phyloP scores from a whole-genome alignment of 2,113 vertebrate species.

The Cyanoliseus patagonus region DNA sequence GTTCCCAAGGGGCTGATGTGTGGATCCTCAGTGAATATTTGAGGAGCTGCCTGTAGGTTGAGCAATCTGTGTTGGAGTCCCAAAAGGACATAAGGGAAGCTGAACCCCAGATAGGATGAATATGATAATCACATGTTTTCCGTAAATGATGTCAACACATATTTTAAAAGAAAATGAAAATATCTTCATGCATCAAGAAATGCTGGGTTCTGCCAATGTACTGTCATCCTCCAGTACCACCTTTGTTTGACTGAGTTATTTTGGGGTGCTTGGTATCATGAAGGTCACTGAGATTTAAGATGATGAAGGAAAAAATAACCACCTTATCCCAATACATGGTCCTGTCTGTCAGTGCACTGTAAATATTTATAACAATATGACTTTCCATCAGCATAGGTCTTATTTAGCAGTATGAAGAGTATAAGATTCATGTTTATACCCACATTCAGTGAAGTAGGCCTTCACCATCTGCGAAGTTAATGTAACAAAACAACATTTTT shows the following conservation, averaged over 20 bases:
- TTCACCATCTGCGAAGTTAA: constrained; percentile 43
- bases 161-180: not conserved
- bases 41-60: not conserved
- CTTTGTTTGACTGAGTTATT: not conserved
- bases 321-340: not conserved
- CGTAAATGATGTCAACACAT: not conserved
- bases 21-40: not conserved
- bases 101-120: not conserved
- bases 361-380: not conserved
- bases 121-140: not conserved
- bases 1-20: not conserved
- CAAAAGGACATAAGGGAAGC: not conserved
- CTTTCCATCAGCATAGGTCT: not conserved
- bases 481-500: constrained; percentile 32
- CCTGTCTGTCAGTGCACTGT: not conserved
- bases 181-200: not conserved
- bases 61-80: not conserved
- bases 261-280: not conserved
- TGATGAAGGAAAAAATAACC: not conserved
- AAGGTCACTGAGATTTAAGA: not conserved
- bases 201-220: not conserved
- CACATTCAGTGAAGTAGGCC: not conserved
- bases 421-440: not conserved
- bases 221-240: not conserved
- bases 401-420: not conserved